Base-by-base conservation (phyloP, 2,797 vertebrate genomes). In the Zalophus californianus region DNA sequence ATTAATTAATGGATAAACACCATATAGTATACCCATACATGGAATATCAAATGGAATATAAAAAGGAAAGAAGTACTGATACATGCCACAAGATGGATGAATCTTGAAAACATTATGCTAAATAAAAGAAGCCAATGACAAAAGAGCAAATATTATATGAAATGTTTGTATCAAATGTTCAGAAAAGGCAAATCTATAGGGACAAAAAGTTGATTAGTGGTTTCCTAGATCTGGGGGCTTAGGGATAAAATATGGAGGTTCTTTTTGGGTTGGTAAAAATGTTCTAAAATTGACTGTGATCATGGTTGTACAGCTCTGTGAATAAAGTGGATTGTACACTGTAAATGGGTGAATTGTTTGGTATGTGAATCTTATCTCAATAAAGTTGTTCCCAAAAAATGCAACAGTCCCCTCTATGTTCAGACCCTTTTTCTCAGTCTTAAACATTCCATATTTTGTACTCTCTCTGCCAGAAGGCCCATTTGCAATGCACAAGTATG, bases 71-170 rank as follows among this genome's bases (percentile, higher is more conserved):
- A 70, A 70, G n/a, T 95, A 52, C 60, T 70, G 41, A 79, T 79
- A n/a, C 14, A 41, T 41, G 41, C 72, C 70, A 52, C 27, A 27
- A 50, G 52, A 79, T 52, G 66, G 41, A 60, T 70, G n/a, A 86
- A n/a, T 20, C 72, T 91, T 95, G 72, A 95, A 90, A 95, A 78
- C 7, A 27, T 32, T 84, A 44, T 86, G 72, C 44, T 60, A 86
- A 86, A 60, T 86, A 60, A 20, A 90, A 85, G 79, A 90, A 70
- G 41, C 21, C 5, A 3, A 79, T 70, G 25, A 86, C 41, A 60
- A 94, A 79, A 66, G 35, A 68, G 3, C 62, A 86, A 44, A 70
- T 48, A 78, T 18, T 68, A 50, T 50, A 52, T 21, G 41, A 94
- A 38, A 21, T 9, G 2, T 70, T 77, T 62, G 54, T 52, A 41